phyloP scores from a whole-genome alignment of 1,140 invertebrate genomes.

The Tetramorium alpestre region DNA sequence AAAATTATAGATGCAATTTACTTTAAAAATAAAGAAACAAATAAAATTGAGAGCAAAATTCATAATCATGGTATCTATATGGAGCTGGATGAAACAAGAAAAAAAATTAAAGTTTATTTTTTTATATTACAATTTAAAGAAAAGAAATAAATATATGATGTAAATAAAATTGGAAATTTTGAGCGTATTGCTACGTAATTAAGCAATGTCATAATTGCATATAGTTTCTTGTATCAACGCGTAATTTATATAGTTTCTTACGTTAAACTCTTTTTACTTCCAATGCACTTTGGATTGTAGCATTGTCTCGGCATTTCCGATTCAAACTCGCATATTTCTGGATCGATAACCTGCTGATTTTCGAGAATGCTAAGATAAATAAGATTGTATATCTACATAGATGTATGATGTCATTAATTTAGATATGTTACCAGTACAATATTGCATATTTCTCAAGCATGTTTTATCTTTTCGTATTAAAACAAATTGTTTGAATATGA shows the following conservation, averaged over 20 bases:
- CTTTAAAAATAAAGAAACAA: background rate
- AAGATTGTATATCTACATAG: background rate
- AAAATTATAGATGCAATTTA: background rate
- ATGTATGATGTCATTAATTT: background rate
- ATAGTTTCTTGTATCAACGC: too few species aligned
- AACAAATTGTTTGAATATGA: background rate
- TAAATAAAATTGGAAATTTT: background rate
- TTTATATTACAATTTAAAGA: background rate
- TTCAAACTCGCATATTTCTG: background rate
- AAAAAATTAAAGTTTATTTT: background rate
- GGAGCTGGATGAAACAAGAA: background rate
- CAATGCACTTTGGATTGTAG: slow-evolving; percentile 18
- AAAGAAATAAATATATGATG: background rate
- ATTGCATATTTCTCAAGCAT: background rate
- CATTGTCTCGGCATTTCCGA: slow-evolving; percentile 22
- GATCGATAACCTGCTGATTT: slow-evolving; percentile 20
- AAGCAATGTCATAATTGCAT: background rate
- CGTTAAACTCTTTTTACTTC: background rate
- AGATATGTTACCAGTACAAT: background rate
- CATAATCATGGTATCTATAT: background rate
- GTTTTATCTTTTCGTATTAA: background rate
- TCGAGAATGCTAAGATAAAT: background rate
- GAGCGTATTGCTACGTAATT: background rate
- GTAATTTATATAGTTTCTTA: background rate
- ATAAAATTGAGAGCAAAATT: background rate